phyloP scores from a whole-genome alignment of 2,113 vertebrate genomes.

The Onychorhynchus coronatus region DNA sequence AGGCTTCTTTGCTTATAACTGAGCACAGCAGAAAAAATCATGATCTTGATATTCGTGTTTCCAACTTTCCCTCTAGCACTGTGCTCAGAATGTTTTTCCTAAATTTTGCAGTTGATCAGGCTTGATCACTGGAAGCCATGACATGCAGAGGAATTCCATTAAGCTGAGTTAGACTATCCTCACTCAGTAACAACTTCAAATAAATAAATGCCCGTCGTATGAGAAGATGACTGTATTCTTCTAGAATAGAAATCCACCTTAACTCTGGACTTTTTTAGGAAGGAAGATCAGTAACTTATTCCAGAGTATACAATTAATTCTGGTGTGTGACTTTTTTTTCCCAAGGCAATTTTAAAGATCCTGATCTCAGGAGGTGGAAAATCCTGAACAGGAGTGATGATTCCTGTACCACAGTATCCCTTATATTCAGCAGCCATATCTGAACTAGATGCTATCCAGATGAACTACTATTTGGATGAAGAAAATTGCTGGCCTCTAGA shows the following conservation, averaged over 20 bases:
- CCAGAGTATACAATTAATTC: neutral
- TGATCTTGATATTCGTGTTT: neutral
- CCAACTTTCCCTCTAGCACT: neutral
- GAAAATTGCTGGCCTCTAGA: slow-evolving; percentile 85
- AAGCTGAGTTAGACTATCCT: neutral
- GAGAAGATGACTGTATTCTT: neutral
- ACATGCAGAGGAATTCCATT: neutral
- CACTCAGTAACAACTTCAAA: neutral
- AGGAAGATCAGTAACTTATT: neutral
- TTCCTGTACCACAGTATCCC: slow-evolving; percentile 88
- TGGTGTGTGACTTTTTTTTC: neutral
- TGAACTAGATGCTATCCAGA: slow-evolving; percentile 81
- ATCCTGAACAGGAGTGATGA: slow-evolving; percentile 84
- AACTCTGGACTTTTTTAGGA: neutral
- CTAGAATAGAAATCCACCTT: neutral
- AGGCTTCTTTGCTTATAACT: neutral
- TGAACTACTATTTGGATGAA: slow-evolving; percentile 88
- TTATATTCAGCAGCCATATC: slow-evolving; percentile 86
- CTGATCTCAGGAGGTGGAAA: slow-evolving; percentile 79
- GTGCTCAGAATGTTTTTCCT: neutral
- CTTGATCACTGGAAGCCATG: neutral
- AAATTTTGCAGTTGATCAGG: neutral
- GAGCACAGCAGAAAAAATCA: neutral
- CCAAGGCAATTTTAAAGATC: slow-evolving; percentile 83
- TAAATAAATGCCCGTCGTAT: neutral